Evolutionary conservation across 2,797 vertebrate genomes (phyloP).

Genomic region (Heterohyrax brucei): DNA sequence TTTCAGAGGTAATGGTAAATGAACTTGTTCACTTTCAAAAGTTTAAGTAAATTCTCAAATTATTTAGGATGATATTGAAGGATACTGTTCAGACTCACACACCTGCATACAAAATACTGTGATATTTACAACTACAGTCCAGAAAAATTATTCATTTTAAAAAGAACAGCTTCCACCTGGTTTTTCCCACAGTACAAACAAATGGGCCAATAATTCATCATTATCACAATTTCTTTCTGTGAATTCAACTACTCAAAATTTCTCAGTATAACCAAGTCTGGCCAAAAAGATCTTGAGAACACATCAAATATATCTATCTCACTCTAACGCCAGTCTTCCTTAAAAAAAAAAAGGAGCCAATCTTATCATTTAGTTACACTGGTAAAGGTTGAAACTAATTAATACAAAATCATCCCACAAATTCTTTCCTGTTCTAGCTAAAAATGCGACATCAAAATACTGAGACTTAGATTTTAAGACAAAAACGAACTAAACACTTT

Average conservation of each 20-base stretch:
- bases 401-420: not conserved
- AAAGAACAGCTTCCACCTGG: not conserved
- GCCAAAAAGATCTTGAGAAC: conserved; percentile 15
- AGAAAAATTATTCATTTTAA: conserved; percentile 17
- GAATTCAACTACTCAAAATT: conserved; percentile 33
- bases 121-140: not conserved
- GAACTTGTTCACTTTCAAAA: conserved; percentile 54
- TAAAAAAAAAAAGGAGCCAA: not conserved
- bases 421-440: conserved; percentile 19
- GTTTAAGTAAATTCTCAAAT: not conserved
- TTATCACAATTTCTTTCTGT: not conserved
- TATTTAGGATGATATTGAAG: conserved; percentile 64
- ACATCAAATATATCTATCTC: conserved; percentile 17
- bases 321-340: not conserved
- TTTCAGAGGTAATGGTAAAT: conserved; percentile 63
- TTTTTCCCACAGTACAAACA: conserved; percentile 20
- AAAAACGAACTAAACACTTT: conserved; percentile 9
- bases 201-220: not conserved
- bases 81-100: not conserved
- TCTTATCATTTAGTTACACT: not conserved
- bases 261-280: not conserved
- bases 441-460: conserved; percentile 30
- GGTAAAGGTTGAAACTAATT: not conserved
- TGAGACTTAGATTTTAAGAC: not conserved
- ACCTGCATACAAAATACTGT: conserved; percentile 22